Conservation (phyloP, 2,797 vertebrate genomes). For the Tragelaphus eurycerus region DNA sequence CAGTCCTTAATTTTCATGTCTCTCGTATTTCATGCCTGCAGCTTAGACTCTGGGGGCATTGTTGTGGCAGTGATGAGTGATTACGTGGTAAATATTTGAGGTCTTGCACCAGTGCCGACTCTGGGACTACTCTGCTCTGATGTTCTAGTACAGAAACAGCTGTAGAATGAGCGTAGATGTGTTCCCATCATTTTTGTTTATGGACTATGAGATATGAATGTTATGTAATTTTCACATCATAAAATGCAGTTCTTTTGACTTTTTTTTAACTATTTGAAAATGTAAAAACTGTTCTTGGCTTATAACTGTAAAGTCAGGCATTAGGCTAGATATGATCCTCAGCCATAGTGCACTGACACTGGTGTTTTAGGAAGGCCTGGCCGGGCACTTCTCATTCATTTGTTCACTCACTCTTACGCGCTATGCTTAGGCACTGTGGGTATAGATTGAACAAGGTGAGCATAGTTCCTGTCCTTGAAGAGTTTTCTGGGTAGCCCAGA, state of each 20-base stretch:
- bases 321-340: background rate
- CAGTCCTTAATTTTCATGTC: background rate
- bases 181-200: background rate
- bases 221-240: background rate
- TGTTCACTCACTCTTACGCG: background rate
- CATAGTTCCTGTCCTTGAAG: background rate
- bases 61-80: too few species aligned
- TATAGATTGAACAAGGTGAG: background rate
- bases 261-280: background rate
- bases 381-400: background rate
- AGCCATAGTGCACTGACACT: background rate
- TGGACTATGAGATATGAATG: background rate
- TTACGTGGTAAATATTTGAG: too few species aligned
- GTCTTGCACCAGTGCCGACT: rapidly evolving
- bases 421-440: background rate
- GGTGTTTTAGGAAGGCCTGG: background rate
- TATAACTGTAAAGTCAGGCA: background rate
- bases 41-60: background rate
- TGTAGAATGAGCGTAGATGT: too few species aligned
- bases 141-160: background rate
- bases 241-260: background rate
- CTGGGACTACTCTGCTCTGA: background rate
- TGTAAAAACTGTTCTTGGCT: background rate
- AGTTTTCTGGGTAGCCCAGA: background rate
- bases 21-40: background rate